phyloP scores from a whole-genome alignment of 2,113 vertebrate genomes.

The Brachypodius melanocephalos region DNA sequence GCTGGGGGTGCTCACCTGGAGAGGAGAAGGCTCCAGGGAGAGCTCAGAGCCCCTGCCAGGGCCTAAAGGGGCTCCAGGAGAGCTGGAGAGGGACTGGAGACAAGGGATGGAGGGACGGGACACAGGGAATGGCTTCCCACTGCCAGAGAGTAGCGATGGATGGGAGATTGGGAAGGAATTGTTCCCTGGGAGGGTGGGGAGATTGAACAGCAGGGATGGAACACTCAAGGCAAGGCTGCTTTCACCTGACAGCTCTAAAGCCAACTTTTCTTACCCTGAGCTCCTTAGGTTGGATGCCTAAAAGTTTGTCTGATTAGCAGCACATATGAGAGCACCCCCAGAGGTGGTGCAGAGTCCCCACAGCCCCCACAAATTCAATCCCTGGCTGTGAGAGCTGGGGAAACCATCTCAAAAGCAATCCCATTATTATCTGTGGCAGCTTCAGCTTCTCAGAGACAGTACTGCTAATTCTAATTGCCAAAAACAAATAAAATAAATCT shows the following conservation, averaged over 20 bases:
- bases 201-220: not conserved
- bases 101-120: not conserved
- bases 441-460: not conserved
- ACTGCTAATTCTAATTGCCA: constrained; percentile 21
- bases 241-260: not conserved
- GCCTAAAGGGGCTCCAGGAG: not conserved
- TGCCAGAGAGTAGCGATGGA: not conserved
- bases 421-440: not conserved
- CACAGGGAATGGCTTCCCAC: not conserved
- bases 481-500: constrained; percentile 45
- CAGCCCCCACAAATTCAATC: not conserved
- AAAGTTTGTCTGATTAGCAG: not conserved
- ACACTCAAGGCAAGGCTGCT: not conserved
- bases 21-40: not conserved
- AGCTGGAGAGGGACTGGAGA: not conserved
- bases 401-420: not conserved
- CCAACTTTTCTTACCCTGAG: not conserved
- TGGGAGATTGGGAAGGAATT: not conserved
- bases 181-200: not conserved
- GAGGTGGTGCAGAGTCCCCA: not conserved
- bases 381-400: not conserved
- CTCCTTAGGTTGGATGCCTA: accelerated
- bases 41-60: accelerated
- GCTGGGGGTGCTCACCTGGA: not conserved
- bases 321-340: not conserved